phyloP scores from a whole-genome alignment of 2,113 vertebrate species.

The Thalassoma bifasciatum region DNA sequence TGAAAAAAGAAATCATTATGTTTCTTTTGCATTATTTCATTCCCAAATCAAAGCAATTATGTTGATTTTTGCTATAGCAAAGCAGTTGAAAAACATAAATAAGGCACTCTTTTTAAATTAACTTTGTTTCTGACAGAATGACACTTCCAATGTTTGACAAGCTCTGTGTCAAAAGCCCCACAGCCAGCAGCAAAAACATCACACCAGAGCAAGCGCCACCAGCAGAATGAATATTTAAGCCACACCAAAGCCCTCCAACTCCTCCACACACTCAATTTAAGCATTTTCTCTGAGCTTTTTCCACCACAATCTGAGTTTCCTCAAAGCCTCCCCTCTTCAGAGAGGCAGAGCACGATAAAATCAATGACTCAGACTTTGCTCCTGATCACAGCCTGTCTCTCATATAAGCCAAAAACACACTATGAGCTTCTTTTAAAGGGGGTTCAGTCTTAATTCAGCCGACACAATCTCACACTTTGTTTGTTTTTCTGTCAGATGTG shows the following conservation, averaged over 20 bases:
- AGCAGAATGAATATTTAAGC: constrained; percentile 68
- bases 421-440: constrained; percentile 12
- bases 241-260: constrained; percentile 47
- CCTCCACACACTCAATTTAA: constrained; percentile 53
- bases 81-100: neutral
- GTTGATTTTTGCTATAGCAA: neutral
- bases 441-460: constrained; percentile 45
- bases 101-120: constrained; percentile 1
- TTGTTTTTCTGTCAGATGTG: constrained; percentile 45
- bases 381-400: constrained; percentile 61
- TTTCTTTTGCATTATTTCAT: no score
- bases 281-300: constrained; percentile 54
- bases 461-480: constrained; percentile 28
- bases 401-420: constrained; percentile 56
- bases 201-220: constrained; percentile 26
- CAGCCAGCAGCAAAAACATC: constrained; percentile 50
- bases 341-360: constrained; percentile 52
- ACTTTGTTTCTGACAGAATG: neutral
- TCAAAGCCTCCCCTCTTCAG: constrained; percentile 58
- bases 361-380: constrained; percentile 58
- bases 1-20: no score
- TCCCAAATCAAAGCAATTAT: no score
- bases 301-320: constrained; percentile 56
- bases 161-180: constrained; percentile 50
- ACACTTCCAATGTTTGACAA: constrained; percentile 51